phyloP scores from a whole-genome alignment of 2,113 vertebrate species.

The Callithrix jacchus region DNA sequence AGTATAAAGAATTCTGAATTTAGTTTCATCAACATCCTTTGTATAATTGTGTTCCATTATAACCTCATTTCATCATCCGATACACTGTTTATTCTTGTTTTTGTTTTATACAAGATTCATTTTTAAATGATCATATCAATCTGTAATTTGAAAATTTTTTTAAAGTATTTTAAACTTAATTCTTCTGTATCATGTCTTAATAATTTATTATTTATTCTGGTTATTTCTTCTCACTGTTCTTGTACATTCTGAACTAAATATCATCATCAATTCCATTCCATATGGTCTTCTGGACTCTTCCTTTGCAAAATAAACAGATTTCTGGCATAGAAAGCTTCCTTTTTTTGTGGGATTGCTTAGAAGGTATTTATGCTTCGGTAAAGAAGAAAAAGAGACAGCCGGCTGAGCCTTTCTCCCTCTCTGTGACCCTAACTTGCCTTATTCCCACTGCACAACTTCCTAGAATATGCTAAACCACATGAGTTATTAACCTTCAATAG shows the following conservation, averaged over 20 bases:
- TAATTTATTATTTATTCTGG: conserved; percentile 36
- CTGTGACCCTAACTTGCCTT: conserved; percentile 38
- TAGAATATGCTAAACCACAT: background rate
- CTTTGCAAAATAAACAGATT: conserved; percentile 53
- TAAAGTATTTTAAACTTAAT: conserved; percentile 19
- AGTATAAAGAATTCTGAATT: conserved; percentile 1
- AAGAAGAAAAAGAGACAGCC: conserved; percentile 54
- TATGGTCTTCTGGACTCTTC: background rate
- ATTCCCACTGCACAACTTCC: conserved; percentile 20
- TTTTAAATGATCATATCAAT: conserved; percentile 36
- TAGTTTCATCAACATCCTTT: background rate
- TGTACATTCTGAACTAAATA: conserved; percentile 24
- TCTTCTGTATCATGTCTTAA: background rate
- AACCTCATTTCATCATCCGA: background rate
- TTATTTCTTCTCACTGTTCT: conserved; percentile 12
- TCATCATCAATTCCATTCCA: conserved; percentile 6
- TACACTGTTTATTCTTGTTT: conserved; percentile 31
- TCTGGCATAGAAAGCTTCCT: conserved; percentile 29
- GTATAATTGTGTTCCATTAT: background rate
- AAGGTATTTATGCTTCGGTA: conserved; percentile 18
- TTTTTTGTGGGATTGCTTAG: conserved; percentile 3
- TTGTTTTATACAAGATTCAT: conserved; percentile 1
- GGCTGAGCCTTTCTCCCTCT: background rate
- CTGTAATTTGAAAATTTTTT: background rate
- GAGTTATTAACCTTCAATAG: conserved; percentile 6